A percentile compares a stretch with the other conserved stretches of the same genome.
These are phyloP conservation scores for Drosophila willistoni DNA, from an alignment of 1,140 invertebrate genomes.

Conservation along the genomic window DNA sequence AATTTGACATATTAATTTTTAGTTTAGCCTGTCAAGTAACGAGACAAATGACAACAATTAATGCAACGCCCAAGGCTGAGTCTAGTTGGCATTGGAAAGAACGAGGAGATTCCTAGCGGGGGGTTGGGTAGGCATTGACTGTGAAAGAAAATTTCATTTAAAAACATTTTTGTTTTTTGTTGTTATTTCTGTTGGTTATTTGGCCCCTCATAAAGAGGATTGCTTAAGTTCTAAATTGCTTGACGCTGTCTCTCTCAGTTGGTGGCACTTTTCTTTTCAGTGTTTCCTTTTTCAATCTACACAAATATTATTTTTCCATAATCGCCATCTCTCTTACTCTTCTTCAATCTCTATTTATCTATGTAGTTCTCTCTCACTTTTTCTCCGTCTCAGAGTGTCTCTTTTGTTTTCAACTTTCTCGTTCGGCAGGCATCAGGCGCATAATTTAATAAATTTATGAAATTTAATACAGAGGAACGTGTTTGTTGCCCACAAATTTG, in stretches of 20 bases:
- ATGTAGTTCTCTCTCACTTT: conserved; percentile 2
- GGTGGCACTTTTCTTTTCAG: conserved; percentile 58
- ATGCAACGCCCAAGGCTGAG: conserved; percentile 15
- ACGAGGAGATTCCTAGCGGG: not conserved
- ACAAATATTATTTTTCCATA: conserved; percentile 33
- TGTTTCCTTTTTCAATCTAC: conserved; percentile 12
- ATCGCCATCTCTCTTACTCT: conserved; percentile 12
- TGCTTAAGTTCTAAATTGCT: conserved; percentile 30
- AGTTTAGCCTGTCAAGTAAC: conserved; percentile 51
- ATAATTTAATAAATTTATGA: conserved; percentile 81
- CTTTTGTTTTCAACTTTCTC: conserved; percentile 45
- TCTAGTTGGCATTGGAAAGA: no score
- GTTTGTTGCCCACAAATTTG: conserved; percentile 76
- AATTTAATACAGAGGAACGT: conserved; percentile 78
- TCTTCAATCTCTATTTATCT: conserved; percentile 13
- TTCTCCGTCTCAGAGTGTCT: conserved; percentile 27
- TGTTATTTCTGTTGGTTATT: conserved; percentile 8
- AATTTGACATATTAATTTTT: conserved; percentile 79
- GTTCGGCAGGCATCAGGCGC: conserved; percentile 38
- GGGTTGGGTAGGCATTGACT: not conserved
- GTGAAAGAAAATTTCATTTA: conserved; percentile 17
- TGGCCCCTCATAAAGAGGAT: conserved; percentile 50
- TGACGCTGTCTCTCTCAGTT: conserved; percentile 44
- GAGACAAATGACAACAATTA: conserved; percentile 53
- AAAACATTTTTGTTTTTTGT: conserved; percentile 34